Conservation (phyloP, 2,888 invertebrate genomes). For the Tiliacea citrago region DNA sequence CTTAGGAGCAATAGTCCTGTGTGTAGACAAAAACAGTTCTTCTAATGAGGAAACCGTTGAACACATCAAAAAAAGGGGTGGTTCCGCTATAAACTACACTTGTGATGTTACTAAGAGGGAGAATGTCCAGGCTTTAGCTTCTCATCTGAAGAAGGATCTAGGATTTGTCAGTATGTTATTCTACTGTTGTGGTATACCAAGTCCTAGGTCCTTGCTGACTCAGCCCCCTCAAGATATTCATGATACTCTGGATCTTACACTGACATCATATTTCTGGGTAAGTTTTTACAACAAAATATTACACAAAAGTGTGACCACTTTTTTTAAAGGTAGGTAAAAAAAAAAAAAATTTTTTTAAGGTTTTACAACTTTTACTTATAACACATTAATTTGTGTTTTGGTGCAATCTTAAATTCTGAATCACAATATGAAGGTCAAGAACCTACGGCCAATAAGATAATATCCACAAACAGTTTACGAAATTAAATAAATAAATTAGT, state of each 20-base stretch:
- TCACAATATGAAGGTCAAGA: constrained; percentile 16
- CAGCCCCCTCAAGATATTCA: constrained; percentile 89
- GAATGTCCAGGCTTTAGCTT: constrained; percentile 86
- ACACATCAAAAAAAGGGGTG: constrained; percentile 84
- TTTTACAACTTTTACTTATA: no score
- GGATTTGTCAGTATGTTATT: constrained; percentile 92
- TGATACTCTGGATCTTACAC: constrained; percentile 90
- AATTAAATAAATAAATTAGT: not conserved
- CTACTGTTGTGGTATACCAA: constrained; percentile 92
- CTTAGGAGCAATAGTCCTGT: constrained; percentile 91
- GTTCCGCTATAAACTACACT: constrained; percentile 86
- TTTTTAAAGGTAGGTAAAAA: not conserved
- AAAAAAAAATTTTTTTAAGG: not conserved
- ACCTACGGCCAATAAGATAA: constrained; percentile 6
- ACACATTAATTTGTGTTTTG: not conserved
- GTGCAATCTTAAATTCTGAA: constrained; percentile 2
- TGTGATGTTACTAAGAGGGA: constrained; percentile 91
- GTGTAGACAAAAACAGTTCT: constrained; percentile 92
- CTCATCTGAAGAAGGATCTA: constrained; percentile 86
- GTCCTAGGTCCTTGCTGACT: constrained; percentile 89
- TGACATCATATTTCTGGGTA: constrained; percentile 92
- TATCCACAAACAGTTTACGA: not conserved
- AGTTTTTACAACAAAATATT: constrained; percentile 45
- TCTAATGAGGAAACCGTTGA: constrained; percentile 88
- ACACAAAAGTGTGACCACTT: no score